A percentile compares a stretch with the other conserved stretches of the same genome.
These are phyloP conservation scores for Nycteola revayana DNA, from an alignment of 2,888 invertebrate species.

Conservation along the genomic window DNA sequence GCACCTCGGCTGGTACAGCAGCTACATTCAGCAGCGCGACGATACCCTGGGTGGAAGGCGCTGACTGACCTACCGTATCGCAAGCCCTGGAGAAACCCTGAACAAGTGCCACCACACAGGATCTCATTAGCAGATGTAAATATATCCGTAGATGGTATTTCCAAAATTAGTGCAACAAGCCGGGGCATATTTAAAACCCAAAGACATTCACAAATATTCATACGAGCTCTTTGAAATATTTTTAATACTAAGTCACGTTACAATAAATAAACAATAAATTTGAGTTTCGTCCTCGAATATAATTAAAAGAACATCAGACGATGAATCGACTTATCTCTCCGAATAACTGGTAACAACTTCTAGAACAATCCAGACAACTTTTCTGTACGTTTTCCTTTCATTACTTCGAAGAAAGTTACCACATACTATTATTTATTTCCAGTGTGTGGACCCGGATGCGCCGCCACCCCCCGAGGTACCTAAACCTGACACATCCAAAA, in stretches of 20 bases:
- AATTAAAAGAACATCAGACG: no score
- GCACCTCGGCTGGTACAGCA: slow-evolving; percentile 93
- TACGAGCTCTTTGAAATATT: no score
- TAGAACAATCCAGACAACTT: slow-evolving; percentile 12
- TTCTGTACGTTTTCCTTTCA: slow-evolving; percentile 19
- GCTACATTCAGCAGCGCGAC: slow-evolving; percentile 90
- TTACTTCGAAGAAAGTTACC: slow-evolving; percentile 13
- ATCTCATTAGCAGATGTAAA: slow-evolving; percentile 86
- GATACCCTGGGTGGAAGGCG: slow-evolving; percentile 92
- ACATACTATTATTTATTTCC: slow-evolving; percentile 15
- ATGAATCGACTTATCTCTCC: no score
- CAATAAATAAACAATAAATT: no score
- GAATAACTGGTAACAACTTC: slow-evolving; percentile 12
- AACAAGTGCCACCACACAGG: slow-evolving; percentile 88
- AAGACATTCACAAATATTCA: no score
- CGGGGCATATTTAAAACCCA: no score
- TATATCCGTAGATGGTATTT: no score
- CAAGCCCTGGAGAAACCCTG: slow-evolving; percentile 95
- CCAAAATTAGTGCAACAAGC: no score
- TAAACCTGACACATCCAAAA: slow-evolving; percentile 64
- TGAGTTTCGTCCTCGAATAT: no score
- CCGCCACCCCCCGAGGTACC: slow-evolving; percentile 57
- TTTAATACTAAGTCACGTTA: no score
- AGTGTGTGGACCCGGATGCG: slow-evolving; percentile 74
- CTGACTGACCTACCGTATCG: slow-evolving; percentile 85